Evolutionary conservation across 2,888 invertebrate species (phyloP).

Genomic region (Drosophila koepferae): DNA sequence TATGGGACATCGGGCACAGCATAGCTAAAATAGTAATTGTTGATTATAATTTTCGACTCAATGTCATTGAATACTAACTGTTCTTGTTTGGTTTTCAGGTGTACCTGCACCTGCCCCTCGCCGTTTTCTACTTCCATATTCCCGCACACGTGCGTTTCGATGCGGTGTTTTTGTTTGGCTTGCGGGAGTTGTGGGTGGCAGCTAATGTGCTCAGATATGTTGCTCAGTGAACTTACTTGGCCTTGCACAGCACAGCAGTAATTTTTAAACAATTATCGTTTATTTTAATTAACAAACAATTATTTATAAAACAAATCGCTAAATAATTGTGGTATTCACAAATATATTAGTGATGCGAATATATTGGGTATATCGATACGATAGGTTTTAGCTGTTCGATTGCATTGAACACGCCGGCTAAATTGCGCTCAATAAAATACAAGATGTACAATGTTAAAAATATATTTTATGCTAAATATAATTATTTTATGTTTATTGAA

Average conservation of each 20-base stretch:
- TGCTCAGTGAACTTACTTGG: background rate
- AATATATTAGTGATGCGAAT: constrained; percentile 30
- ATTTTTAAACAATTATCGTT: background rate
- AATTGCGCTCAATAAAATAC: background rate
- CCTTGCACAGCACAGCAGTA: background rate
- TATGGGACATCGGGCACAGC: constrained; percentile 94
- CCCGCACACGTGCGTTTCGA: constrained; percentile 66
- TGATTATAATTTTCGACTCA: background rate
- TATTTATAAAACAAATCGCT: constrained; percentile 21
- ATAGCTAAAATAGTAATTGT: constrained; percentile 87
- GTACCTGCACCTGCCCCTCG: constrained; percentile 90
- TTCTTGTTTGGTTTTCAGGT: constrained; percentile 92
- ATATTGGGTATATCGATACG: background rate
- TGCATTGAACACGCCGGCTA: background rate
- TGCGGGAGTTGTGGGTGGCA: background rate
- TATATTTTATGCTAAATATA: background rate
- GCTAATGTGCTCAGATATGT: background rate
- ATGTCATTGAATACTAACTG: constrained; percentile 87
- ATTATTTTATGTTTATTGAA: background rate
- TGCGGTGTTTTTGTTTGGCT: constrained; percentile 16
- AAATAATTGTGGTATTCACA: constrained; percentile 38
- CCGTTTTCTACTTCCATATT: constrained; percentile 83
- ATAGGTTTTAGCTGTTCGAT: background rate
- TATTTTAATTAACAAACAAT: constrained; percentile 12
- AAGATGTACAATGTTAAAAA: background rate